phyloP scores from a whole-genome alignment of 37 sponge, comb jelly and placozoan genomes.

The Chondrilla cf. caribensis region DNA sequence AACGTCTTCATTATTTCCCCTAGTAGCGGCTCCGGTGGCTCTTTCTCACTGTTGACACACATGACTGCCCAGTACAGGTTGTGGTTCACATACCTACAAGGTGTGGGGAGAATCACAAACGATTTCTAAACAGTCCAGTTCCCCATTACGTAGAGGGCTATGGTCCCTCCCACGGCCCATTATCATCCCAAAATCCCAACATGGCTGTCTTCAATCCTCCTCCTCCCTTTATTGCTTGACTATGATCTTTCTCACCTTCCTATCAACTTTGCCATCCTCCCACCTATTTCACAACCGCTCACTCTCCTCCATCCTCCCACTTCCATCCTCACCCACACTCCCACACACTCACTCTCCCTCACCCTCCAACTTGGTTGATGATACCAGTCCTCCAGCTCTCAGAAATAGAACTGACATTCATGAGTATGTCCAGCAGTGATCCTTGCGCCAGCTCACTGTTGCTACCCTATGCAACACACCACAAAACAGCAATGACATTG shows the following conservation, averaged over 20 bases:
- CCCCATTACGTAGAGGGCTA: too few species aligned
- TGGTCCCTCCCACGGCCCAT: too few species aligned
- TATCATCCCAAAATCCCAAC: too few species aligned
- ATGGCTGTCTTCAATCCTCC: too few species aligned
- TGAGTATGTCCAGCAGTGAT: conserved; percentile 56
- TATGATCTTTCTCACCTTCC: not conserved
- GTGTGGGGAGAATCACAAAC: too few species aligned
- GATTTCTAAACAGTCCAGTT: too few species aligned
- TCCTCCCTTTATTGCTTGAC: too few species aligned
- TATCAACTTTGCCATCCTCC: not conserved
- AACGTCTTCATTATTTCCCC: conserved; percentile 35
- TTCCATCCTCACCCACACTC: not conserved
- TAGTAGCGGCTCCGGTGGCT: conserved; percentile 31
- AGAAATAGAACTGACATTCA: conserved; percentile 45
- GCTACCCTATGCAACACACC: conserved; percentile 12
- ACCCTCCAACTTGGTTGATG: conserved; percentile 73
- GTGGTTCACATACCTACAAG: conserved; percentile 65
- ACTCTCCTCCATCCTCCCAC: not conserved
- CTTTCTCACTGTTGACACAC: conserved; percentile 15
- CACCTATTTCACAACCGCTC: not conserved
- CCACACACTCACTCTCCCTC: not conserved
- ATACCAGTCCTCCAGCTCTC: conserved; percentile 48
- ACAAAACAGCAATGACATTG: not conserved
- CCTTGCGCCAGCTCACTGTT: conserved; percentile 28
- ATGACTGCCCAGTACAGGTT: conserved; percentile 73